Percentiles rank a stretch among this genome's conserved stretches.
These are phyloP conservation scores for Leistus spinibarbis DNA, from an alignment of 2,888 invertebrate species.

Conservation along the genomic window DNA sequence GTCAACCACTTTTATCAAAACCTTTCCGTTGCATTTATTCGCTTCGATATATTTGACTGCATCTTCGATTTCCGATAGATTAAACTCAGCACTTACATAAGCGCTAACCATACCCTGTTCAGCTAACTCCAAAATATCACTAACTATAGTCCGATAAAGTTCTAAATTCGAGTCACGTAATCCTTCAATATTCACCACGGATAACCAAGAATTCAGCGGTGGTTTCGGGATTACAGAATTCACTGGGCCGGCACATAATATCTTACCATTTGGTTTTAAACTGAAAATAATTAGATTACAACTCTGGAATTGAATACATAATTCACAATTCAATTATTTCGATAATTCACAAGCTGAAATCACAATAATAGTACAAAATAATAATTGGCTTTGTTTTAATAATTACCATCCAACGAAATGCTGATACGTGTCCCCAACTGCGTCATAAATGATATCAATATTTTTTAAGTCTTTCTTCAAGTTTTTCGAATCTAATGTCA, in stretches of 20 bases:
- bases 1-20: constrained; percentile 57
- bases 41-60: constrained; percentile 64
- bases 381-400: not conserved
- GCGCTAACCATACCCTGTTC: constrained; percentile 68
- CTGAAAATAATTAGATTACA: constrained; percentile 53
- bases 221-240: constrained; percentile 49
- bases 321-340: no score
- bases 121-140: constrained; percentile 65
- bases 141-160: constrained; percentile 59
- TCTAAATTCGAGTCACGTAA: constrained; percentile 59
- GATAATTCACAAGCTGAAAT: no score
- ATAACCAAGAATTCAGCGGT: constrained; percentile 49
- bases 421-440: constrained; percentile 65
- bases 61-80: constrained; percentile 64
- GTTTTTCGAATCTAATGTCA: constrained; percentile 64
- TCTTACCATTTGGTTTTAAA: constrained; percentile 61
- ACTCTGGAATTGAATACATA: not conserved
- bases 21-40: constrained; percentile 67
- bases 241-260: constrained; percentile 50
- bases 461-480: constrained; percentile 65
- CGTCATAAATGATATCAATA: constrained; percentile 69
- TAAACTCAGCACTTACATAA: constrained; percentile 61
- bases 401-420: constrained; percentile 64
- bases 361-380: no score
- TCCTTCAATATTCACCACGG: constrained; percentile 50